Conservation (phyloP, 2,797 vertebrate species). For the Ibycter americanus region DNA sequence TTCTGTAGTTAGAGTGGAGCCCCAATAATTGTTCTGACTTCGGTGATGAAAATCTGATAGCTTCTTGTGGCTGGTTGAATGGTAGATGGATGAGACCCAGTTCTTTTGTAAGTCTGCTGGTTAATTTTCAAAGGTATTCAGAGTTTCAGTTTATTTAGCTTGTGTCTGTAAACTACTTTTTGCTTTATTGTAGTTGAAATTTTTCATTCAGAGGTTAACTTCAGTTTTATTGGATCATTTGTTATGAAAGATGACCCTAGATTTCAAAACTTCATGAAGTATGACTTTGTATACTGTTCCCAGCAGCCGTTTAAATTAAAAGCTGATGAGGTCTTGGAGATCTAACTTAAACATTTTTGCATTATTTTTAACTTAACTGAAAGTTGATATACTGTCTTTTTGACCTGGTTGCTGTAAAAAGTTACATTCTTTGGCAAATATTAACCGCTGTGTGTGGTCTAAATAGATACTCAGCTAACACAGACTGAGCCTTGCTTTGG, state of each 20-base stretch:
- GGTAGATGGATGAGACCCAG: neutral
- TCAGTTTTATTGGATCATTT: conserved; percentile 53
- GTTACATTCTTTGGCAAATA: conserved; percentile 74
- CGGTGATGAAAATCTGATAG: neutral
- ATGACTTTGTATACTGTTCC: conserved; percentile 69
- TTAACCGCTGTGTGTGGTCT: conserved; percentile 76
- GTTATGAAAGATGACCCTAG: conserved; percentile 47
- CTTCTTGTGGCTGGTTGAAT: neutral
- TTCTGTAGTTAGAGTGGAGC: neutral
- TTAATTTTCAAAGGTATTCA: neutral
- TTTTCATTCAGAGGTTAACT: conserved; percentile 30
- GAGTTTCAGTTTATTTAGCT: neutral
- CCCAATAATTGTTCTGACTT: neutral
- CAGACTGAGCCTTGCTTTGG: conserved; percentile 56
- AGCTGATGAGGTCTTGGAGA: conserved; percentile 48
- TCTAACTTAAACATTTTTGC: conserved; percentile 65
- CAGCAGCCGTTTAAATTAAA: conserved; percentile 66
- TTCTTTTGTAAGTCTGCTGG: neutral
- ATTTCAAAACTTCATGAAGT: conserved; percentile 62
- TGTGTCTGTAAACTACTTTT: neutral
- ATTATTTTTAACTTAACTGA: conserved; percentile 72
- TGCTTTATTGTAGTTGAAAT: conserved; percentile 20
- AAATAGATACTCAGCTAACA: conserved; percentile 58
- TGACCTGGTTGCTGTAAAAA: conserved; percentile 74
- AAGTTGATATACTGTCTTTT: conserved; percentile 72